A percentile compares a stretch with the other conserved stretches of the same genome.
Evolutionary conservation across 2,113 vertebrate species (phyloP).

Genomic region (Bujurquina vittata): DNA sequence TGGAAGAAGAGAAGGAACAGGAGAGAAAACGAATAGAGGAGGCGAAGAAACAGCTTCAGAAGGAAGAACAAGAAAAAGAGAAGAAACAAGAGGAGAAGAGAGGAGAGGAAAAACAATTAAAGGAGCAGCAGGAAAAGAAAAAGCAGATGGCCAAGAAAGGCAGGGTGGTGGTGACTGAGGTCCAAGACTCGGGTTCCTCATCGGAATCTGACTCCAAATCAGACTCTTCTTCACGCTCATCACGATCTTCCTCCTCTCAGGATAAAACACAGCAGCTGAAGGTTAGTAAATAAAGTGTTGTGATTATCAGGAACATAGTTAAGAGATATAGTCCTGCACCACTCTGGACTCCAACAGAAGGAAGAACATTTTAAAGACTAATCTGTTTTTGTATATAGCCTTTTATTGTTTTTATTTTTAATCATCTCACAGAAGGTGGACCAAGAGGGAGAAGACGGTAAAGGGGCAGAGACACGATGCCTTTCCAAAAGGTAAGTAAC

Average conservation of each 20-base stretch:
- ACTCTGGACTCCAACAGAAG: not conserved
- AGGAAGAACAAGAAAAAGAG: slow-evolving; percentile 9
- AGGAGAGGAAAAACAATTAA: slow-evolving; percentile 16
- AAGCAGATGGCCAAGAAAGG: slow-evolving; percentile 12
- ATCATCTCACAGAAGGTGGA: slow-evolving; percentile 58
- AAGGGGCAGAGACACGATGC: slow-evolving; percentile 40
- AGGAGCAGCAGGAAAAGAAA: slow-evolving; percentile 18
- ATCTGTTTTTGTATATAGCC: not conserved
- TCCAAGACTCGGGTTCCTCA: slow-evolving; percentile 69
- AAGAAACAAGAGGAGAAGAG: slow-evolving; percentile 14
- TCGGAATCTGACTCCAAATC: slow-evolving; percentile 81
- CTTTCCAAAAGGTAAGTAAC: slow-evolving; percentile 72
- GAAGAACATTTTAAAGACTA: not conserved
- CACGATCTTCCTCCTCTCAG: slow-evolving; percentile 63
- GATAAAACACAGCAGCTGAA: slow-evolving; percentile 68
- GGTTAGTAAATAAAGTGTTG: slow-evolving; percentile 70
- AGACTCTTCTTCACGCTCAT: slow-evolving; percentile 72
- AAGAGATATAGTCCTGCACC: not conserved
- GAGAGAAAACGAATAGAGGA: slow-evolving; percentile 3
- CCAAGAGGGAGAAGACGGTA: slow-evolving; percentile 35
- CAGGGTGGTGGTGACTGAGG: slow-evolving; percentile 14
- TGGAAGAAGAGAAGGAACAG: slow-evolving; percentile 5
- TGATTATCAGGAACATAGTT: not conserved
- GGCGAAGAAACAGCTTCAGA: not conserved
- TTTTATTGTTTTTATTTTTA: slow-evolving; percentile 23